These are phyloP conservation scores for Julus scanicus DNA, from an alignment of 2,888 invertebrate genomes.

Conservation along the genomic window DNA sequence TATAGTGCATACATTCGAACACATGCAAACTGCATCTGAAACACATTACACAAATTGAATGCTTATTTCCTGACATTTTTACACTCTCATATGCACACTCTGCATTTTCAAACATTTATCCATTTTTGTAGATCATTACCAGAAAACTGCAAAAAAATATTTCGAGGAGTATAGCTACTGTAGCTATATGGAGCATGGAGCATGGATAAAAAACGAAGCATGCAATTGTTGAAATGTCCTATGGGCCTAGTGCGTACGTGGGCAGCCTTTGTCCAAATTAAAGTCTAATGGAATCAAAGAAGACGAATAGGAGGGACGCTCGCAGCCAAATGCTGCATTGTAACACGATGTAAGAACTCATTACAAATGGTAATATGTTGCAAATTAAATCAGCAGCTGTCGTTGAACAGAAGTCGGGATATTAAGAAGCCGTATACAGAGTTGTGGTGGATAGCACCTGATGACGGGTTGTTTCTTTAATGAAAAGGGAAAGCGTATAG, in stretches of 20 bases:
- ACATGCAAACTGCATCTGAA: no score
- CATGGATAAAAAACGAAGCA: background rate
- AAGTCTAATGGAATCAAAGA: conserved; percentile 50
- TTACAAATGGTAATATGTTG: conserved; percentile 57
- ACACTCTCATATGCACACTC: no score
- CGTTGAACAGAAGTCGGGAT: conserved; percentile 53
- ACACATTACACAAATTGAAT: no score
- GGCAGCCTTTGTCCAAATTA: conserved; percentile 49
- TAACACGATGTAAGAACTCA: conserved; percentile 55
- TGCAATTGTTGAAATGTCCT: conserved; percentile 1
- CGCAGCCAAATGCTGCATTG: conserved; percentile 52
- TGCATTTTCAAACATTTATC: background rate
- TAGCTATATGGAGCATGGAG: no score
- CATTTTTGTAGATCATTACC: background rate
- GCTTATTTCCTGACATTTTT: no score
- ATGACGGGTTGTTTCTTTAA: conserved; percentile 52
- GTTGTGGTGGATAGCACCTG: conserved; percentile 50
- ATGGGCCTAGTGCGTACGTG: conserved; percentile 39
- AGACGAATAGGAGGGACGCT: conserved; percentile 28
- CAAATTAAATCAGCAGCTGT: conserved; percentile 57
- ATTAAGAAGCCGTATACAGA: conserved; percentile 51
- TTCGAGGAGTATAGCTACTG: background rate
- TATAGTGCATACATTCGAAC: no score
- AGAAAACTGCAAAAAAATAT: background rate
- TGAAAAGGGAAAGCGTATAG: conserved; percentile 49